These are phyloP conservation scores for Distichodus sexfasciatus DNA, from an alignment of 2,797 vertebrate species.

Conservation along the genomic window DNA sequence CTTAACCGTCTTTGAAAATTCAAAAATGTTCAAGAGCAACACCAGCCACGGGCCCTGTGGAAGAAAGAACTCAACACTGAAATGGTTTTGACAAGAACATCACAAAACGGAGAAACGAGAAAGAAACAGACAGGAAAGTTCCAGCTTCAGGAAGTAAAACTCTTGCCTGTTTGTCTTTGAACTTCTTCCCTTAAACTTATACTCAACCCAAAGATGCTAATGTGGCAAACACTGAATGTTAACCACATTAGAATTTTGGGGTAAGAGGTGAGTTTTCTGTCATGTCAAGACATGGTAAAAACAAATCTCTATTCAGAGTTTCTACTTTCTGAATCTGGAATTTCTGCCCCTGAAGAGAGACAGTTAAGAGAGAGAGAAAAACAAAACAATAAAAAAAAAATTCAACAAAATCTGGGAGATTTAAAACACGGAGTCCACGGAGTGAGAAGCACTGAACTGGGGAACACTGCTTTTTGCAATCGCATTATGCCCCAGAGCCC, in stretches of 20 bases:
- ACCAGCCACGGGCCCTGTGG: constrained; percentile 51
- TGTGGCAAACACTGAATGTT: no score
- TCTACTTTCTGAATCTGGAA: no score
- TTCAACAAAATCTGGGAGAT: constrained; percentile 8
- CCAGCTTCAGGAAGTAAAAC: no score
- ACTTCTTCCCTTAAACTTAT: no score
- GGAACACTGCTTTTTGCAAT: constrained; percentile 42
- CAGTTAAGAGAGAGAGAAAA: constrained; percentile 16
- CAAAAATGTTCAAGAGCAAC: constrained; percentile 30
- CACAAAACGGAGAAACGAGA: constrained; percentile 20
- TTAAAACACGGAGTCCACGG: constrained; percentile 32
- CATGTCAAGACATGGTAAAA: no score
- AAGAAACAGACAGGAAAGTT: neutral
- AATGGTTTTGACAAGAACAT: constrained; percentile 44
- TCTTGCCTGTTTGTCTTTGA: no score
- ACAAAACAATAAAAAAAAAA: constrained; percentile 13
- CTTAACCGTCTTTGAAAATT: constrained; percentile 45
- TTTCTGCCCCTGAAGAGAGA: no score
- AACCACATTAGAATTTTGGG: no score
- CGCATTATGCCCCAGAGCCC: constrained; percentile 39
- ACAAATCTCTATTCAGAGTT: no score
- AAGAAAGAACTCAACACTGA: constrained; percentile 49
- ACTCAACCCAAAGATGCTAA: no score
- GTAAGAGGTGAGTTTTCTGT: no score
- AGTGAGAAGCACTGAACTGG: constrained; percentile 43